phyloP scores from a whole-genome alignment of 2,797 vertebrate genomes.

The Merluccius polli region DNA sequence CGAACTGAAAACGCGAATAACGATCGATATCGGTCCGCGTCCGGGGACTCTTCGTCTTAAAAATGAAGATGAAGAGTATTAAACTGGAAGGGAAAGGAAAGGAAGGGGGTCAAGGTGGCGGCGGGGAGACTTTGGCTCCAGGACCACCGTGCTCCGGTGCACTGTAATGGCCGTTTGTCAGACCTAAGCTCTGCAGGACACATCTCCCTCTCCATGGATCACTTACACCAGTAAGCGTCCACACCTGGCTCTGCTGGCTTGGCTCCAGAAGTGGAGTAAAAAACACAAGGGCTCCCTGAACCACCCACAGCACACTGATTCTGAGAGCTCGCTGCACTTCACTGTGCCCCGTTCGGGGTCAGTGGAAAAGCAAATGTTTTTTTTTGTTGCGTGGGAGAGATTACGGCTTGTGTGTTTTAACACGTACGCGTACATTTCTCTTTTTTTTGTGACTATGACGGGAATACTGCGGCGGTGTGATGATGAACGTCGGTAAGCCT shows the following conservation, averaged over 20 bases:
- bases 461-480: too few relatives aligned
- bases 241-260: conserved; percentile 46
- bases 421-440: background rate
- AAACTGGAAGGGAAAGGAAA: background rate
- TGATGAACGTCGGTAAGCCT: conserved; percentile 34
- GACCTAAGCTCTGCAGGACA: conserved; percentile 28
- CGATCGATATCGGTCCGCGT: background rate
- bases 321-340: conserved; percentile 1
- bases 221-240: conserved; percentile 39
- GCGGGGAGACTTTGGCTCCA: conserved; percentile 14
- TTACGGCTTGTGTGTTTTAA: background rate
- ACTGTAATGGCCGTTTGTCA: conserved; percentile 27
- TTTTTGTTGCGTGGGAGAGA: background rate
- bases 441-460: background rate
- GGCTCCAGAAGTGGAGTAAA: conserved; percentile 26
- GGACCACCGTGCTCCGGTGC: conserved; percentile 33
- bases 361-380: conserved; percentile 17
- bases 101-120: conserved; percentile 15
- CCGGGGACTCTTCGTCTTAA: too few relatives aligned
- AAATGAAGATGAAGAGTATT: background rate
- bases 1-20: too few relatives aligned
- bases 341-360: conserved; percentile 27
- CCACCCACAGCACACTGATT: background rate
- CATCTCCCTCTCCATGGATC: conserved; percentile 36
- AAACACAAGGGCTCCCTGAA: background rate